Conservation (phyloP, 53 echinoderm and acorn worm species). For the Apostichopus leukothele region DNA sequence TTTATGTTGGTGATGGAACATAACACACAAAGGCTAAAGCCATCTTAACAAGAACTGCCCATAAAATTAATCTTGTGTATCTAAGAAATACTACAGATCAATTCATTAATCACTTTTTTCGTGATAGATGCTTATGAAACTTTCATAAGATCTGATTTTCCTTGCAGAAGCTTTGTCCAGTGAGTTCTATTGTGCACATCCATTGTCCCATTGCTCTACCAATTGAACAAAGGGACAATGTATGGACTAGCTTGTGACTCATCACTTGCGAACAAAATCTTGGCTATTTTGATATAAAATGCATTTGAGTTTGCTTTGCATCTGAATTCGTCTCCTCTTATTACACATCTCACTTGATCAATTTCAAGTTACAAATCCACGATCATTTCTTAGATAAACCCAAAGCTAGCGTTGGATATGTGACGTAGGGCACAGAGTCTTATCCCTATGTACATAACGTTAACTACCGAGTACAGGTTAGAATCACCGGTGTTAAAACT, state of each 20-base stretch:
- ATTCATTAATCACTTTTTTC: no score
- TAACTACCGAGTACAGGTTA: neutral
- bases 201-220: constrained; percentile 31
- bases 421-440: no score
- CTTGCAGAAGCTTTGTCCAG: constrained; percentile 1
- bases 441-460: no score
- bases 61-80: no score
- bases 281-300: neutral
- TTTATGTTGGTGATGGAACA: no score
- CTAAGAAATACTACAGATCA: no score
- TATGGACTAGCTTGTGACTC: constrained; percentile 24
- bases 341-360: neutral
- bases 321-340: neutral
- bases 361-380: neutral
- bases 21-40: no score
- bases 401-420: neutral
- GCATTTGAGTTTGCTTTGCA: neutral
- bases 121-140: neutral
- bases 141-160: neutral
- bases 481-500: neutral
- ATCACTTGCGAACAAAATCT: neutral
- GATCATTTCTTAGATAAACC: neutral
- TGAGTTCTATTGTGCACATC: constrained; percentile 3
- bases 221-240: constrained; percentile 40
- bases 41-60: no score